phyloP scores from a whole-genome alignment of 2,797 vertebrate genomes.

The Sternotherus odoratus region DNA sequence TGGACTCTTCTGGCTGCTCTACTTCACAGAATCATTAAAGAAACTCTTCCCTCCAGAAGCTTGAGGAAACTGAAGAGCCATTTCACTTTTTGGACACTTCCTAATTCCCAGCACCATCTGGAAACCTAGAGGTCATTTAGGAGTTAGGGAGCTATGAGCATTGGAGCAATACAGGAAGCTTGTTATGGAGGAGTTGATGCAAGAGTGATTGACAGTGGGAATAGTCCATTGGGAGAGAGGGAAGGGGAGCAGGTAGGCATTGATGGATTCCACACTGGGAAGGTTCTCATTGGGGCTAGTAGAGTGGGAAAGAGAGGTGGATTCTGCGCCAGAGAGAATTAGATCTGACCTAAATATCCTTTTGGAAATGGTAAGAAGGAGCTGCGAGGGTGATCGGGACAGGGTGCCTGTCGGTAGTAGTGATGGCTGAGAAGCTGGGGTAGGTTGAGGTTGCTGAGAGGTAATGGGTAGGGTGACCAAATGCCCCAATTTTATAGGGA shows the following conservation, averaged over 20 bases:
- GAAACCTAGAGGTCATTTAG: background rate
- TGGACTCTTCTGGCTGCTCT: background rate
- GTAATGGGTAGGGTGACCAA: background rate
- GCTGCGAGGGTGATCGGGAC: background rate
- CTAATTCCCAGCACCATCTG: background rate
- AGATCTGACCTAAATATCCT: background rate
- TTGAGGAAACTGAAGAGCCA: background rate
- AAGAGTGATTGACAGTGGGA: background rate
- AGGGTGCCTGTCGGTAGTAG: constrained; percentile 30
- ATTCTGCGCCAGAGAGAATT: background rate
- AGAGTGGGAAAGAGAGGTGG: background rate
- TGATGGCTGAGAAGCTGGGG: background rate
- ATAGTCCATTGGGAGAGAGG: background rate
- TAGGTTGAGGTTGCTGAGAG: constrained; percentile 50
- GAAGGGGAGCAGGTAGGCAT: background rate
- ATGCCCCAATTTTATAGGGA: no score
- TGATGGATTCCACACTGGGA: background rate
- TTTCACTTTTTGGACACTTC: background rate
- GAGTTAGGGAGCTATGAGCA: background rate
- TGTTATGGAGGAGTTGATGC: background rate
- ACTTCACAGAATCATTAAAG: background rate
- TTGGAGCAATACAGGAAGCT: background rate
- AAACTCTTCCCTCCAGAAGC: background rate
- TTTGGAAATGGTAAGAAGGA: background rate
- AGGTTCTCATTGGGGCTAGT: background rate